Conservation (phyloP, 2,888 invertebrate genomes). For the Noctua pronuba region DNA sequence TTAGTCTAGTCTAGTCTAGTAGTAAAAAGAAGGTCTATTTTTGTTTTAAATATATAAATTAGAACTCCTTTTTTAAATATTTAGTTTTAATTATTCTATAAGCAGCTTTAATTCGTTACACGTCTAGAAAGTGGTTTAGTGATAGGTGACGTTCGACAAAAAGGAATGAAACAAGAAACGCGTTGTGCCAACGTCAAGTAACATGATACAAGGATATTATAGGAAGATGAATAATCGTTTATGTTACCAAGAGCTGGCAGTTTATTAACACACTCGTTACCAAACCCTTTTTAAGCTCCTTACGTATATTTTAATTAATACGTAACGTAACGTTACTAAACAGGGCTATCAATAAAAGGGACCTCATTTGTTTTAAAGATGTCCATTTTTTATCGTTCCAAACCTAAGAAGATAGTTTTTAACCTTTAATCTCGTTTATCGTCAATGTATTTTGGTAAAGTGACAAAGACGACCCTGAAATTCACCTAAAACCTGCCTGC, state of each 20-base stretch:
- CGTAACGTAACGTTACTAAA: background rate
- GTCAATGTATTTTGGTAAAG: constrained; percentile 16
- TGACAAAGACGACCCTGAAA: background rate
- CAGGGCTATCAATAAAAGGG: background rate
- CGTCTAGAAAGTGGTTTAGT: background rate
- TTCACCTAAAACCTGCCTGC: background rate
- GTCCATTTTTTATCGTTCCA: background rate
- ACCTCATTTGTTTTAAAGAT: background rate
- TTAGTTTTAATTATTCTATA: background rate
- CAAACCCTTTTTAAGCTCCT: background rate
- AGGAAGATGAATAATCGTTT: background rate
- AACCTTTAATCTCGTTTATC: constrained; percentile 19
- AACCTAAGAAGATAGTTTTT: constrained; percentile 24
- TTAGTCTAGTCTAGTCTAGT: too few relatives aligned
- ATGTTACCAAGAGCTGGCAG: background rate
- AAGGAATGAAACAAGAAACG: background rate
- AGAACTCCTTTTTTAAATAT: background rate
- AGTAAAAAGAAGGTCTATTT: too few relatives aligned
- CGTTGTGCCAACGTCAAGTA: background rate
- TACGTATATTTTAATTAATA: background rate
- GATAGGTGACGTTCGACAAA: background rate
- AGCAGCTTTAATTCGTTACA: background rate
- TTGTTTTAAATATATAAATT: too few relatives aligned
- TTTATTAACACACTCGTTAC: background rate
- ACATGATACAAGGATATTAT: background rate